phyloP scores from a whole-genome alignment of 1,140 invertebrate genomes.

The Idris sp. region DNA sequence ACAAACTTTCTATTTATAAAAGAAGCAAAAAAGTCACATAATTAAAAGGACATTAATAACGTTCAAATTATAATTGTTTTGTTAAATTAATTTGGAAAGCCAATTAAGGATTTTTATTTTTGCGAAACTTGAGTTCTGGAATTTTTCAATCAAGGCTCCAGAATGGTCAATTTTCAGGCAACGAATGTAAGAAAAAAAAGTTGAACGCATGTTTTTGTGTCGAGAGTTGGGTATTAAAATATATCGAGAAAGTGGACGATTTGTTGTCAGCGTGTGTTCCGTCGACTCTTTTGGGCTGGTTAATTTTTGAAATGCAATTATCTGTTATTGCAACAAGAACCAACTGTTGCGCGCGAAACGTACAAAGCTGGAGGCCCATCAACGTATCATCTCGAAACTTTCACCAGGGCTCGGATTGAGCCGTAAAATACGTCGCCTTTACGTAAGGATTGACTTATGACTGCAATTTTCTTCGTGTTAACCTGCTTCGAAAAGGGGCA shows the following conservation, averaged over 20 bases:
- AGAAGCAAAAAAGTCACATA: neutral
- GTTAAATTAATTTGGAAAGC: neutral
- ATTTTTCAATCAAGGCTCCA: constrained; percentile 32
- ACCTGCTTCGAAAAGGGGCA: constrained; percentile 33
- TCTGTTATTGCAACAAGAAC: constrained; percentile 47
- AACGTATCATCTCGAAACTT: constrained; percentile 60
- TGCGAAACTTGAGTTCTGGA: neutral
- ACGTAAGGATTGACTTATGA: constrained; percentile 56
- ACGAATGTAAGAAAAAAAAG: constrained; percentile 1
- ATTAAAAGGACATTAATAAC: constrained; percentile 21
- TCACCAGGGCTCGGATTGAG: constrained; percentile 58
- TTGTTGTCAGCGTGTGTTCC: constrained; percentile 38
- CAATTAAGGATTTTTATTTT: constrained; percentile 2
- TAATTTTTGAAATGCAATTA: constrained; percentile 60
- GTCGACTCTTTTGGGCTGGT: constrained; percentile 19
- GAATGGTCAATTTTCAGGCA: constrained; percentile 1
- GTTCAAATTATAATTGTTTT: constrained; percentile 4
- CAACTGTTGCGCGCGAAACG: constrained; percentile 45
- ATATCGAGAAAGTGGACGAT: constrained; percentile 48
- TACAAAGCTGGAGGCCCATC: constrained; percentile 52
- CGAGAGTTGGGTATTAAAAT: constrained; percentile 11
- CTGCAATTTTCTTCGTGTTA: constrained; percentile 46
- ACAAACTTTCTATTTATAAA: too few species aligned
- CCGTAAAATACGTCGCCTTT: constrained; percentile 50
- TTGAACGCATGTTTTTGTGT: neutral